Percentiles rank a stretch among this genome's conserved stretches.
Conservation (phyloP, 2,113 vertebrate genomes). For the Labeo catla region DNA sequence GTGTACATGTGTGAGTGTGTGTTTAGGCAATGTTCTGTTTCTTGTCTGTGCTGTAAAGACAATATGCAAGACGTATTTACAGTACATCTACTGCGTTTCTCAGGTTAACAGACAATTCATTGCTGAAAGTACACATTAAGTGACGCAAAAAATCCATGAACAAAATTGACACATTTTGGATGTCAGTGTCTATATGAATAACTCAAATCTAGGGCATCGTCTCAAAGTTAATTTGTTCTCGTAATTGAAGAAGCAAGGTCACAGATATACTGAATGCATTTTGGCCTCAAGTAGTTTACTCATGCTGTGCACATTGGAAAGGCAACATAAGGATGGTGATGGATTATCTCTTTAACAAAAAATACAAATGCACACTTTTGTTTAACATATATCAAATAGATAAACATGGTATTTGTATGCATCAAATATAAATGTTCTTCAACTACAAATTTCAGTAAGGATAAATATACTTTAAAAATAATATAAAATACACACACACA, state of each 20-base stretch:
- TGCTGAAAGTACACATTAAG: not conserved
- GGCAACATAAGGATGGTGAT: not conserved
- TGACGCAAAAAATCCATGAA: not conserved
- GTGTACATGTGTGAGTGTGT: not conserved
- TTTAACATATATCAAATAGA: not conserved
- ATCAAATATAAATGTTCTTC: not conserved
- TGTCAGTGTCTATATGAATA: slow-evolving; percentile 5
- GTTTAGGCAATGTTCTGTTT: not conserved
- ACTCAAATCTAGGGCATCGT: slow-evolving; percentile 34
- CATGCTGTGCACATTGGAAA: not conserved
- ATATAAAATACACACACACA: not conserved
- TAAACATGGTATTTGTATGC: not conserved
- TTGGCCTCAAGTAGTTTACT: slow-evolving; percentile 32
- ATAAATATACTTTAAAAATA: not conserved
- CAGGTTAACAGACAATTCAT: not conserved
- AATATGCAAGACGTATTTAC: not conserved
- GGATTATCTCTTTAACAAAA: not conserved
- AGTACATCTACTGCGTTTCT: not conserved
- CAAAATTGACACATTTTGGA: slow-evolving; percentile 5
- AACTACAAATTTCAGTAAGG: not conserved
- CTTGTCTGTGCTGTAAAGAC: not conserved
- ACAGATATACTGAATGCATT: slow-evolving; percentile 32
- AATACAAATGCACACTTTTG: not conserved
- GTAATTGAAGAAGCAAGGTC: slow-evolving; percentile 43
- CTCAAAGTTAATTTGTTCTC: slow-evolving; percentile 18